Percentiles rank a stretch among this genome's conserved stretches.
Evolutionary conservation across 2,797 vertebrate genomes (phyloP).

Genomic region (Anableps anableps): DNA sequence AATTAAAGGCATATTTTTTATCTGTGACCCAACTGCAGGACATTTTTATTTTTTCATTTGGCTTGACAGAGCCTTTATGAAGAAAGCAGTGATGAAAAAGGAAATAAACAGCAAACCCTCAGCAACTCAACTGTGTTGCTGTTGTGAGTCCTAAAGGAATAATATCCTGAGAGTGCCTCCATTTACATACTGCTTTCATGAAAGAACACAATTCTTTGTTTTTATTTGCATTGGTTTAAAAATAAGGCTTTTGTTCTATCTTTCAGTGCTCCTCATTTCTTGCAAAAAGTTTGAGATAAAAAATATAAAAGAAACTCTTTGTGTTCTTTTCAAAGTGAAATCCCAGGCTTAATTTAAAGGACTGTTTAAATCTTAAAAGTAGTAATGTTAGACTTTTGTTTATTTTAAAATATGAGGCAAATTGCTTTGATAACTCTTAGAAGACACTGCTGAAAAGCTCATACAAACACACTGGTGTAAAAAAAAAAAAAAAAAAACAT

Average conservation of each 20-base stretch:
- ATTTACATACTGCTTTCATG: slow-evolving; percentile 80
- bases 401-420: background rate
- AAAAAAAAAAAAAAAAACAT: background rate
- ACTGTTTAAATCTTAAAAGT: background rate
- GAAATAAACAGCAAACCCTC: slow-evolving; percentile 56
- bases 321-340: background rate
- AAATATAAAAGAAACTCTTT: background rate
- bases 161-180: slow-evolving; percentile 58
- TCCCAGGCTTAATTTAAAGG: slow-evolving; percentile 1
- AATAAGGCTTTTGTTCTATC: slow-evolving; percentile 28
- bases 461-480: background rate
- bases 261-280: slow-evolving; percentile 12
- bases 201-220: slow-evolving; percentile 66
- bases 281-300: background rate
- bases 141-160: slow-evolving; percentile 66
- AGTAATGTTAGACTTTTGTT: background rate
- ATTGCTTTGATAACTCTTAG: background rate
- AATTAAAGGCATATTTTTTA: slow-evolving; percentile 77
- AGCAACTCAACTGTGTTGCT: slow-evolving; percentile 48
- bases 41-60: slow-evolving; percentile 37
- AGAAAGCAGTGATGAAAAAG: slow-evolving; percentile 43
- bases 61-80: slow-evolving; percentile 40
- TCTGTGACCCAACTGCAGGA: slow-evolving; percentile 41
- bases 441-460: no score
- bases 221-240: slow-evolving; percentile 66